phyloP scores from a whole-genome alignment of 1,140 invertebrate species.

The Drosophila santomea region DNA sequence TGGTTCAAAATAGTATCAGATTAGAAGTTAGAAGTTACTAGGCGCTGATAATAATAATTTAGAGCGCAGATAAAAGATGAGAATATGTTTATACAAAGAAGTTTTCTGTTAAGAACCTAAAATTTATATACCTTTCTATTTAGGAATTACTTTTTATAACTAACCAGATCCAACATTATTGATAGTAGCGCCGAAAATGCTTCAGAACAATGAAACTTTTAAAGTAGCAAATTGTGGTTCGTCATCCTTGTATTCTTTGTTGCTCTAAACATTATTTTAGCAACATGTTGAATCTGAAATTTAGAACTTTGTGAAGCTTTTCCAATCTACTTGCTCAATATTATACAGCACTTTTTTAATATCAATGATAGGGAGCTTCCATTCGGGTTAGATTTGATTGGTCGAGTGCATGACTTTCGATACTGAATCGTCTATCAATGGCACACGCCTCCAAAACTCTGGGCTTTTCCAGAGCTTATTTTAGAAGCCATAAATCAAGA shows the following conservation, averaged over 20 bases:
- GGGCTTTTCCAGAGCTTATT: slow-evolving; percentile 22
- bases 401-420: slow-evolving; percentile 23
- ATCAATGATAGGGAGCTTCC: slow-evolving; percentile 15
- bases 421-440: slow-evolving; percentile 15
- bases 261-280: neutral
- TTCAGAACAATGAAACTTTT: no score
- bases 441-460: slow-evolving; percentile 38
- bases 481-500: slow-evolving; percentile 29
- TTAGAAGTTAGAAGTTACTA: neutral
- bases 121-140: no score
- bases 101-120: no score
- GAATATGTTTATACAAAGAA: neutral
- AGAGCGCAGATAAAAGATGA: neutral
- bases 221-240: no score
- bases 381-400: slow-evolving; percentile 27
- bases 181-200: no score
- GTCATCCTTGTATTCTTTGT: no score
- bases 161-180: no score
- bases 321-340: neutral
- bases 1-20: neutral
- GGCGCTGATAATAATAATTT: neutral
- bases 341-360: neutral
- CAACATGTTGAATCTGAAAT: slow-evolving; percentile 13
- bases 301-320: slow-evolving; percentile 22
- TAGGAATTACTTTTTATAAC: no score